phyloP scores from a whole-genome alignment of 2,113 vertebrate species.

The Podiceps cristatus region DNA sequence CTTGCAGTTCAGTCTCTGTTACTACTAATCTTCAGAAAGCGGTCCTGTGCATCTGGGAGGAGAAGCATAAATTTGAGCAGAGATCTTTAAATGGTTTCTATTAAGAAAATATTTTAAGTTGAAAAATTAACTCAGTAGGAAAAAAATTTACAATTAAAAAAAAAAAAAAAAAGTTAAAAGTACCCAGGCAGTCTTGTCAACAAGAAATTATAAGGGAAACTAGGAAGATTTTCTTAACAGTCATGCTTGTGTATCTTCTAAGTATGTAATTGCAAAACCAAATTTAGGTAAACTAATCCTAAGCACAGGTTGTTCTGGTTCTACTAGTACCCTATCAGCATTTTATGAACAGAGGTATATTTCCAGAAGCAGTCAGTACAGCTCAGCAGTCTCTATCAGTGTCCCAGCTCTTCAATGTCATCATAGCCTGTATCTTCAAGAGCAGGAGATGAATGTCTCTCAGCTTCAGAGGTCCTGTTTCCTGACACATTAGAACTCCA shows the following conservation, averaged over 20 bases:
- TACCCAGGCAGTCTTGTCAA: background rate
- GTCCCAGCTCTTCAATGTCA: background rate
- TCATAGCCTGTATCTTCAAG: conserved; percentile 15
- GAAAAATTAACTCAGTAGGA: background rate
- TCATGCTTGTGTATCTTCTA: background rate
- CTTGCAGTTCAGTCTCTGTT: background rate
- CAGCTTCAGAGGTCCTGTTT: background rate
- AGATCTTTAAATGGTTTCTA: background rate
- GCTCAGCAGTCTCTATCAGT: background rate
- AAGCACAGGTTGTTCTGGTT: background rate
- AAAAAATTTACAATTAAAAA: background rate
- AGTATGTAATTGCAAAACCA: background rate
- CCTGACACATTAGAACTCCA: background rate
- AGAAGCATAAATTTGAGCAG: background rate
- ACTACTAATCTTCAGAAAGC: background rate
- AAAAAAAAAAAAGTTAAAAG: background rate
- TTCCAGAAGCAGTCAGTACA: background rate
- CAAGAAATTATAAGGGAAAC: background rate
- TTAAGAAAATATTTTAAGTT: background rate
- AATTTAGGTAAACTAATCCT: background rate
- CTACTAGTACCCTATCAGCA: background rate
- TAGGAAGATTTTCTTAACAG: background rate
- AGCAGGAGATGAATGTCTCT: background rate
- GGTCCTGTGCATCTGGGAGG: background rate
- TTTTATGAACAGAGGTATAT: background rate